phyloP scores from a whole-genome alignment of 1,140 invertebrate genomes.

The Drosophila chauvacae region DNA sequence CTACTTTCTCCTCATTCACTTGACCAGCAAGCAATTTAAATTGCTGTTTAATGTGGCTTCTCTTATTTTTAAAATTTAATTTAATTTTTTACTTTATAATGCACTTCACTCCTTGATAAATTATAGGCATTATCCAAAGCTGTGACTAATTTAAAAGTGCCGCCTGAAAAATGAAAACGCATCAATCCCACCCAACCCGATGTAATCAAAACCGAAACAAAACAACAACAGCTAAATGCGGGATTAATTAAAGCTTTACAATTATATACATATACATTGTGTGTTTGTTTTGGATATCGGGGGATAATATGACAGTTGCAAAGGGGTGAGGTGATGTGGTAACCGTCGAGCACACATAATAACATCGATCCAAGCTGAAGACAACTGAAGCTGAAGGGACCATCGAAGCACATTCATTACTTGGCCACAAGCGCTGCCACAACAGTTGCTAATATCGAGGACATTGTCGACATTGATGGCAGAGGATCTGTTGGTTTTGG shows the following conservation, averaged over 20 bases:
- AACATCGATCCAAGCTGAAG: slow-evolving; percentile 44
- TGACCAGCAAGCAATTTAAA: background rate
- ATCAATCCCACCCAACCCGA: slow-evolving; percentile 53
- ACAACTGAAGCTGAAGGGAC: slow-evolving; percentile 33
- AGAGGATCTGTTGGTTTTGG: slow-evolving; percentile 12
- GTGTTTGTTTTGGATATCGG: background rate
- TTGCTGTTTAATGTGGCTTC: background rate
- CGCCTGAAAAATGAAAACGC: slow-evolving; percentile 47
- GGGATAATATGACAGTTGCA: slow-evolving; percentile 2
- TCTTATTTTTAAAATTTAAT: background rate
- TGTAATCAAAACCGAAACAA: slow-evolving; percentile 59
- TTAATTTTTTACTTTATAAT: background rate
- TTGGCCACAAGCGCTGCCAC: slow-evolving; percentile 52
- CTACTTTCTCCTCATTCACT: background rate
- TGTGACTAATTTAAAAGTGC: slow-evolving; percentile 4
- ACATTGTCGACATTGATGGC: slow-evolving; percentile 16
- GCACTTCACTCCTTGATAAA: background rate
- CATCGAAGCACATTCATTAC: slow-evolving; percentile 65
- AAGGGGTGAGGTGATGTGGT: background rate
- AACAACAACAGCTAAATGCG: slow-evolving; percentile 23
- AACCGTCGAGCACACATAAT: slow-evolving; percentile 56
- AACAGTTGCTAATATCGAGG: slow-evolving; percentile 37
- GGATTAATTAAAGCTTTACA: slow-evolving; percentile 64
- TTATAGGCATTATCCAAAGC: slow-evolving; percentile 6
- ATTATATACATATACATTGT: slow-evolving; percentile 1